phyloP scores from a whole-genome alignment of 2,113 vertebrate species.

The Carassius gibelio region DNA sequence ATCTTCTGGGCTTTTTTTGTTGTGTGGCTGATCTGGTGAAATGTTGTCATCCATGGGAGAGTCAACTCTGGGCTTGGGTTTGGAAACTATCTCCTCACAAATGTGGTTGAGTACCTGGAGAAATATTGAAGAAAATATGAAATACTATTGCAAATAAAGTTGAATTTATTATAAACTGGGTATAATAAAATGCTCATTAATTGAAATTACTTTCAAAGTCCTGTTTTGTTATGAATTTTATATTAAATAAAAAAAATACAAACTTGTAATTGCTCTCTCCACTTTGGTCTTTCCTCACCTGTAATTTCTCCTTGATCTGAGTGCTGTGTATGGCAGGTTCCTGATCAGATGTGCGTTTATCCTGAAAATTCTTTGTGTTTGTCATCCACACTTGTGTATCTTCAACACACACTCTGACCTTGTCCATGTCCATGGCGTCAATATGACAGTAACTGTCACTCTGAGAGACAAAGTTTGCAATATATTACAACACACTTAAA shows the following conservation, averaged over 20 bases:
- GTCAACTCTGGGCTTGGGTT: slow-evolving; percentile 65
- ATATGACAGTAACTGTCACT: slow-evolving; percentile 81
- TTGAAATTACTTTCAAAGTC: background rate
- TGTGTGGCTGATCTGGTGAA: slow-evolving; percentile 53
- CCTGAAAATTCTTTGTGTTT: slow-evolving; percentile 76
- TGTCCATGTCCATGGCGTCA: slow-evolving; percentile 79
- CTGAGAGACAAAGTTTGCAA: slow-evolving; percentile 56
- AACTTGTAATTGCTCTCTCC: too few species aligned
- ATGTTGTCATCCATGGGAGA: slow-evolving; percentile 65
- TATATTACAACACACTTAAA: background rate
- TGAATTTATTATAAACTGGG: background rate
- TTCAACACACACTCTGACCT: slow-evolving; percentile 77
- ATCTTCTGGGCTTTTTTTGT: slow-evolving; percentile 68
- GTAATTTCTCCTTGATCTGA: slow-evolving; percentile 78
- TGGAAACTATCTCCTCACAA: slow-evolving; percentile 68
- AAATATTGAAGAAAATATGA: too few species aligned
- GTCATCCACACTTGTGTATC: slow-evolving; percentile 82
- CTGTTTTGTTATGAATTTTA: background rate
- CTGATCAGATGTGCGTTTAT: slow-evolving; percentile 74
- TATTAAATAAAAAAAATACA: background rate
- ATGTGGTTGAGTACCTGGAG: slow-evolving; percentile 73
- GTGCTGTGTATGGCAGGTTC: slow-evolving; percentile 73
- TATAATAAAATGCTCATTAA: background rate
- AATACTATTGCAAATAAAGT: background rate
- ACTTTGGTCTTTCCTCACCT: slow-evolving; percentile 65